Evolutionary conservation across 2,113 vertebrate genomes (phyloP).

Genomic region (Oryzias javanicus): DNA sequence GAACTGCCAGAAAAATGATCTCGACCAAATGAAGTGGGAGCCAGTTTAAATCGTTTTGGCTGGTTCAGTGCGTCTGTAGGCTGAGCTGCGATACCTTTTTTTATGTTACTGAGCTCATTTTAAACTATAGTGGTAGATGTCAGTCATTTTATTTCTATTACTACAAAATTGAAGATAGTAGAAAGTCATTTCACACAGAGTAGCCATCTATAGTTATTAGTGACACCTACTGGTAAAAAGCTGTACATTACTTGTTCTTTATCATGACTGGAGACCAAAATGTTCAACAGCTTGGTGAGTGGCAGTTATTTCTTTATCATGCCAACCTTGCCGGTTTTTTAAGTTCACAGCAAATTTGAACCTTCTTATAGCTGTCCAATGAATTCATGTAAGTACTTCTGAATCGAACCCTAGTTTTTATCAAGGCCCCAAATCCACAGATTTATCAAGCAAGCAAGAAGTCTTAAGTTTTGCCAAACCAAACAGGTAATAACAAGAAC

Average conservation of each 20-base stretch:
- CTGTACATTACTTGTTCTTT: conserved; percentile 12
- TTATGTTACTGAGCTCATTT: conserved; percentile 5
- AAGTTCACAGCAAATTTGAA: too few relatives aligned
- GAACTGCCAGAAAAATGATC: conserved; percentile 36
- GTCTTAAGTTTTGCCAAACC: too few relatives aligned
- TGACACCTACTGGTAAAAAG: conserved; percentile 70
- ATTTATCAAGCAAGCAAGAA: too few relatives aligned
- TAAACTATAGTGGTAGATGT: not conserved
- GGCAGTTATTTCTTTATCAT: not conserved
- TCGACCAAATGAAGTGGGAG: conserved; percentile 14
- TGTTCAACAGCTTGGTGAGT: not conserved
- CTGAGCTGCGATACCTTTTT: not conserved
- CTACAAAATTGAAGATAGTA: not conserved
- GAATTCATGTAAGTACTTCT: too few relatives aligned
- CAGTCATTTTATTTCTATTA: not conserved
- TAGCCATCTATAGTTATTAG: conserved; percentile 42
- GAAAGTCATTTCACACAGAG: not conserved
- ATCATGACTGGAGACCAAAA: not conserved
- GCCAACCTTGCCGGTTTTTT: too few relatives aligned
- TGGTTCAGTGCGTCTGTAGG: conserved; percentile 6
- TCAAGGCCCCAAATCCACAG: too few relatives aligned
- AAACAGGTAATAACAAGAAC: too few relatives aligned
- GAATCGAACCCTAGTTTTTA: too few relatives aligned
- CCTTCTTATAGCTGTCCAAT: too few relatives aligned
- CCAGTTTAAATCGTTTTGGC: conserved; percentile 9